Evolutionary conservation across 2,113 vertebrate genomes (phyloP).

Genomic region (Heptranchias perlo): DNA sequence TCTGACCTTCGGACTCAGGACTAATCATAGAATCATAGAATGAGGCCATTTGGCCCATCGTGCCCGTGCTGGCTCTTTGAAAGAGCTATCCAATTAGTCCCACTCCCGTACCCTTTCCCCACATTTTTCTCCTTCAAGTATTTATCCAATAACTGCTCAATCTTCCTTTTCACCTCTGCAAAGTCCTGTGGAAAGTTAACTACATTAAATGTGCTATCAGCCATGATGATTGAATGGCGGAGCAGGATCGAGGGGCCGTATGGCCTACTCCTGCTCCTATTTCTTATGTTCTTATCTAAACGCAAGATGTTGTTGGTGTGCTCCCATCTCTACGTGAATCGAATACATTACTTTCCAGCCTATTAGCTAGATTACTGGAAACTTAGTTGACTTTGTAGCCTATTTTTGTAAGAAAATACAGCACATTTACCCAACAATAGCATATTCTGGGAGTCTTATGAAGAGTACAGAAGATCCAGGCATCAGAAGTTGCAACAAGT

Average conservation of each 20-base stretch:
- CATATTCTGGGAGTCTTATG: background rate
- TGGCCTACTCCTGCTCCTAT: too few species aligned
- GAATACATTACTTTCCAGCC: background rate
- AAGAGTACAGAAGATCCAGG: background rate
- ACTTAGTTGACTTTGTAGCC: background rate
- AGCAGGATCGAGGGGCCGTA: too few species aligned
- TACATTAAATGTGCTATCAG: too few species aligned
- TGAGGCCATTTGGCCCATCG: too few species aligned
- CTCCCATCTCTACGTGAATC: background rate
- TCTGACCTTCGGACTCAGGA: background rate
- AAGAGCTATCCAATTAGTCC: too few species aligned
- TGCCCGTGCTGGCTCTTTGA: too few species aligned
- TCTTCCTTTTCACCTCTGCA: background rate
- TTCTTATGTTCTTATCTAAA: too few species aligned
- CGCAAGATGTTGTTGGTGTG: background rate
- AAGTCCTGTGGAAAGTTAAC: background rate
- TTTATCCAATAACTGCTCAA: background rate
- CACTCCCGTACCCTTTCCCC: too few species aligned
- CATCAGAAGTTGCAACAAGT: background rate
- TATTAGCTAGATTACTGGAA: background rate
- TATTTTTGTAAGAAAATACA: background rate
- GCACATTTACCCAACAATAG: background rate
- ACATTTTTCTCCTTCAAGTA: background rate
- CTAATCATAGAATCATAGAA: too few species aligned
- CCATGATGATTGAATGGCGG: too few species aligned